Conservation (phyloP, 1,140 invertebrate genomes). For the Berghia stephanieae region DNA sequence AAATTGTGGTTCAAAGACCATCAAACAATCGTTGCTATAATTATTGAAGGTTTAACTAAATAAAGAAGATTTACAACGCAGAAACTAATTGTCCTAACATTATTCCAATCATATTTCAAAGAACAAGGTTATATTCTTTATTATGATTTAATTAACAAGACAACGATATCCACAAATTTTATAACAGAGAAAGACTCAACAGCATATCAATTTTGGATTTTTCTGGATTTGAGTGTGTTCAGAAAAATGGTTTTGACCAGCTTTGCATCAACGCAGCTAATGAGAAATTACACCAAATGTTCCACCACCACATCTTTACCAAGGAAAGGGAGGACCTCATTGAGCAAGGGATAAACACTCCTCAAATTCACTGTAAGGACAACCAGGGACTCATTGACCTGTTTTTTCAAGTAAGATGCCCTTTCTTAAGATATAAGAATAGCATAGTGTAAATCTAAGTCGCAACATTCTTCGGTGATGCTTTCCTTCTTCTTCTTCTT, state of each 20-base stretch:
- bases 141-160: neutral
- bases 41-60: neutral
- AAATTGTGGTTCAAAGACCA: neutral
- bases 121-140: too few relatives aligned
- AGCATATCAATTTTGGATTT: slow-evolving; percentile 58
- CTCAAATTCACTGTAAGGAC: slow-evolving; percentile 81
- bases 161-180: neutral
- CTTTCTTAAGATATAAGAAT: too few relatives aligned
- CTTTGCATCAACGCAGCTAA: slow-evolving; percentile 63
- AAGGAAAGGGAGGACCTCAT: slow-evolving; percentile 51
- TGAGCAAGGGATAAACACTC: slow-evolving; percentile 65
- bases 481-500: too few relatives aligned
- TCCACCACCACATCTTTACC: slow-evolving; percentile 55
- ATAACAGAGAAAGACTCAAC: slow-evolving; percentile 24
- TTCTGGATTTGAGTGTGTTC: slow-evolving; percentile 63
- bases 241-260: slow-evolving; percentile 71
- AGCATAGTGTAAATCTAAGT: too few relatives aligned
- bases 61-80: neutral
- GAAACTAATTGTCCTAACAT: neutral
- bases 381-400: slow-evolving; percentile 85
- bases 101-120: too few relatives aligned
- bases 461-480: too few relatives aligned
- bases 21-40: neutral
- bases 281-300: slow-evolving; percentile 60
- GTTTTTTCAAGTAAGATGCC: slow-evolving; percentile 69